Percentiles rank a stretch among this genome's conserved stretches.
These are phyloP conservation scores for Gisinianus flammeolus DNA, from an alignment of 2,888 invertebrate genomes.

Conservation along the genomic window DNA sequence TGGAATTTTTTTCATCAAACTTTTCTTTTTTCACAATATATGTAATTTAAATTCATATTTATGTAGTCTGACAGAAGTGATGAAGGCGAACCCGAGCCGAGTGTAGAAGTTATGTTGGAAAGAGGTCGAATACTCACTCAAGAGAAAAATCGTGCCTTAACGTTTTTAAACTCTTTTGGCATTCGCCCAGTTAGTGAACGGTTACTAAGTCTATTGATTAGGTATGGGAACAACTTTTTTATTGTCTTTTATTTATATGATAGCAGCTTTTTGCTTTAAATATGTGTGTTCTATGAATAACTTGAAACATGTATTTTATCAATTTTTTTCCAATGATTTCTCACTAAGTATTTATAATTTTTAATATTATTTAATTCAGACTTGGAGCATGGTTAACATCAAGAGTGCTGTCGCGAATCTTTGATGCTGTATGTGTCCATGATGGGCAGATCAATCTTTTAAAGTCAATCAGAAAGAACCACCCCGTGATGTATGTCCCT, in stretches of 20 bases:
- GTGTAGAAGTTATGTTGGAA: neutral
- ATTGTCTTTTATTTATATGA: neutral
- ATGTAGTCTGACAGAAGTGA: neutral
- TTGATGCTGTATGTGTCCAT: slow-evolving; percentile 34
- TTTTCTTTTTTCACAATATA: no score
- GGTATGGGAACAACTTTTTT: neutral
- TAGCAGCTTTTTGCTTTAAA: no score
- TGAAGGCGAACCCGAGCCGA: neutral
- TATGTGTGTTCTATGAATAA: neutral
- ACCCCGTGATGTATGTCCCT: slow-evolving; percentile 34
- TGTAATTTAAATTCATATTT: no score
- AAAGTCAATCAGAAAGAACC: slow-evolving; percentile 6
- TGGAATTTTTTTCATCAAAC: no score
- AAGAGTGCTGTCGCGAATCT: neutral
- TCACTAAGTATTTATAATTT: neutral
- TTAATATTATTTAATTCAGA: slow-evolving; percentile 3
- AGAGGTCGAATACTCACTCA: no score
- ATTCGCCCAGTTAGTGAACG: neutral
- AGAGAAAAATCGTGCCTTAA: neutral
- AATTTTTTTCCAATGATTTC: slow-evolving; percentile 1
- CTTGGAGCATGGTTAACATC: slow-evolving; percentile 14
- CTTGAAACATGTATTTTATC: neutral
- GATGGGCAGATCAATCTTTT: slow-evolving; percentile 35
- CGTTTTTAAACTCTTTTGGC: slow-evolving; percentile 11
- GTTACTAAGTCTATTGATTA: neutral